A percentile compares a stretch with the other conserved stretches of the same genome.
phyloP scores from a whole-genome alignment of 2,797 vertebrate species.

The Tapirus indicus region DNA sequence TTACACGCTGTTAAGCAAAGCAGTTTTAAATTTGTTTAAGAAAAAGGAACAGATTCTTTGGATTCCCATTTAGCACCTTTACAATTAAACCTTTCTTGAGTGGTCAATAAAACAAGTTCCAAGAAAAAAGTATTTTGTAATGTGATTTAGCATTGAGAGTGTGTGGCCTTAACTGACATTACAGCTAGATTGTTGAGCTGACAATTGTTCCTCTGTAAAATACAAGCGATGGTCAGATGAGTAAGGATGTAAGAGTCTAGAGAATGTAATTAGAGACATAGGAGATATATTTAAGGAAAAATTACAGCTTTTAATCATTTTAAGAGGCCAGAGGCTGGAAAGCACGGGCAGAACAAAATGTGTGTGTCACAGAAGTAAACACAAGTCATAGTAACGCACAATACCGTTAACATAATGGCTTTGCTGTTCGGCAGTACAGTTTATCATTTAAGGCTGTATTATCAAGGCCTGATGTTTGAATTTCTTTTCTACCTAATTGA shows the following conservation, averaged over 20 bases:
- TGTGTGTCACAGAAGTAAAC: constrained; percentile 69
- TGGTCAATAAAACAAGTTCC: constrained; percentile 58
- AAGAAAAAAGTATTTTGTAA: constrained; percentile 23
- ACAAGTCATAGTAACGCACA: constrained; percentile 61
- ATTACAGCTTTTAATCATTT: constrained; percentile 77
- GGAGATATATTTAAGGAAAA: constrained; percentile 71
- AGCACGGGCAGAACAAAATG: constrained; percentile 55
- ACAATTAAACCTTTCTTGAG: constrained; percentile 65
- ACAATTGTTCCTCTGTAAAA: constrained; percentile 55
- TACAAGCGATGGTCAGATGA: constrained; percentile 10
- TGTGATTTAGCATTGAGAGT: constrained; percentile 35
- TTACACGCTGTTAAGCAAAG: not conserved
- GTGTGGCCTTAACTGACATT: not conserved
- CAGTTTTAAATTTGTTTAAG: constrained; percentile 18
- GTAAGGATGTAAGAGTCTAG: constrained; percentile 57
- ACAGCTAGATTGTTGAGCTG: not conserved
- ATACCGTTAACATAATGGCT: not conserved
- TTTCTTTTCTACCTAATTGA: constrained; percentile 76
- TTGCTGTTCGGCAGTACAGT: constrained; percentile 51
- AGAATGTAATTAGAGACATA: constrained; percentile 60
- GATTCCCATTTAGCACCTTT: constrained; percentile 43
- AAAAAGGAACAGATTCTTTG: constrained; percentile 39
- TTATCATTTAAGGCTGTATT: constrained; percentile 75
- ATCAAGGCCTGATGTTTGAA: constrained; percentile 74
- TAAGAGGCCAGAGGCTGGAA: constrained; percentile 59